Evolutionary conservation across 53 echinoderm and acorn worm species (phyloP), one percentile per base, ranked within the genome.

Genomic region (Henricia sp.): DNA sequence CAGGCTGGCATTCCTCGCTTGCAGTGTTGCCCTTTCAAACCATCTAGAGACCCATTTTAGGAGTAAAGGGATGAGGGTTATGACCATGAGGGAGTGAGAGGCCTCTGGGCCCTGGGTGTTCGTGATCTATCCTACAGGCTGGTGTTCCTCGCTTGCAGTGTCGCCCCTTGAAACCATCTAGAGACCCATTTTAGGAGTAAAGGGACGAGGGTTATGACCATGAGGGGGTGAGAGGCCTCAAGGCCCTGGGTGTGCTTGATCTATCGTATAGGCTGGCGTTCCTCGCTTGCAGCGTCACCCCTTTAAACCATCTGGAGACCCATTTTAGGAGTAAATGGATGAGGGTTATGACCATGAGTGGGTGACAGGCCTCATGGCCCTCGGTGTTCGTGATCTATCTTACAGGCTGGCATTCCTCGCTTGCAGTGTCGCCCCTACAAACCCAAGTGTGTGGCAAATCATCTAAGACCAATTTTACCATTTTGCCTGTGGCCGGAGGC

Each of bases 371-470:
- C 84, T 97, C 25, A 97, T 92, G 71, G 99, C 99, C 12, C 72
- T 97, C 9, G 99, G 99, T 8, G 99, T 97, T 9, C 67, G 99
- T 36, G 99, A 97, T 50, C 84, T 97, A 3, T 88, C 90, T 39
- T 97, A 97, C 68, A 88, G 99, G 52, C 92, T 97, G 2, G 99
- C 99, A 20, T 97, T 92, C 87, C 71, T 97, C 16, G 99, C 92
- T 35, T 88, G 83, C 82, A 90, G 94, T 41, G 99, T 97, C 65
- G 85, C 94, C 20, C 90, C 99, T 27, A 92, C 99, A 26, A 97
- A 97, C 67, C 99, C 99, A 57, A 90, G 92, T 90, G 99, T 97
- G 50, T 92, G 89, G 53, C 26, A 1, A 38, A 39, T 46, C 30
- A 10, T 2, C 29, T 20, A 44, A 63, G 32, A 5, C 44, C 6